Evolutionary conservation across 2,113 vertebrate genomes (phyloP), one percentile per base, ranked within the genome.

Genomic region (Tachuris rubrigastra): DNA sequence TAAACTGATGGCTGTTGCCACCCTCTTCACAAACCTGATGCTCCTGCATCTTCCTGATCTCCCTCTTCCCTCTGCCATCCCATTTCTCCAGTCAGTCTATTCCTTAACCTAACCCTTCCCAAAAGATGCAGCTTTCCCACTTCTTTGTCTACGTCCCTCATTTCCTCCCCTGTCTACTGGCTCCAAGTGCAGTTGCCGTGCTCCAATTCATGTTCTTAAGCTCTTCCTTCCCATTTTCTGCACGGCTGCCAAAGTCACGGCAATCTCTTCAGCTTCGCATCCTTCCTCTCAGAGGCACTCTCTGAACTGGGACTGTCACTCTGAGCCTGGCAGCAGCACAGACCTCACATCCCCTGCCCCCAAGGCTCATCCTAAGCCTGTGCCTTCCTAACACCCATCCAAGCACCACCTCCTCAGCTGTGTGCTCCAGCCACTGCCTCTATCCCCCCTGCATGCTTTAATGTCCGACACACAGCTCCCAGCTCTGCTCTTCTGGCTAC

Each of bases 211-310:
- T 58, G 84, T 86, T 90, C 93, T 84, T 55, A 69, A 74, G 72
- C 79, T 84, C 83, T 93, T 71, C 90, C 85, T 95, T 81, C 88
- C 68, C 60, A 30, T 90, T 93, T 96, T 93, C 88, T 93, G 95
- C 87, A 72, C 68, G 0, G 0, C 75, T 93, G 95, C 82, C 92
- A 72, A 96, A 96, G 88, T 81, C 92, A 67, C 52, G 87, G 72
- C 60, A 52, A 92, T 78, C 76, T 71, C 59, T 63, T 74, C 73
- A 23, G 23, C 67, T 63, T 50, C 69, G 62, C 60, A 59, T 31
- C 60, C 87, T 82, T 71, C 75, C 65, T 74, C 75, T 80, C 39
- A 2, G 1, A 47, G 59, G 71, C 87, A 39, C 68, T 73, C 81
- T 76, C 65, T 68, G 71, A 73, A 79, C 66, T 1, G 2, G 3